Base-by-base conservation (phyloP, 2,113 vertebrate species). In the human region DNA sequence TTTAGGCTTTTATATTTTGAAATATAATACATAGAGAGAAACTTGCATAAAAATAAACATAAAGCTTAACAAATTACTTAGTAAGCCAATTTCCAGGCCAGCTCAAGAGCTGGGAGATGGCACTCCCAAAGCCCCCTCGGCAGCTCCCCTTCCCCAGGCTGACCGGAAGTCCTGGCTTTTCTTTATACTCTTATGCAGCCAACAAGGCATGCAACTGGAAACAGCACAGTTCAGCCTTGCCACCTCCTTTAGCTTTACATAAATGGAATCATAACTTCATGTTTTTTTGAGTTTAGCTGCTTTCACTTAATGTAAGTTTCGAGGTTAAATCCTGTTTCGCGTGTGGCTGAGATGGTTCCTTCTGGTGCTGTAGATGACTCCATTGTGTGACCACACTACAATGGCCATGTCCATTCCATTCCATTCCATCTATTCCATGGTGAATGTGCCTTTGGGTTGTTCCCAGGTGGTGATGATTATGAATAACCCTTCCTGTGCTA, bases 391-490 rank as follows among this genome's bases (percentile, higher is more conserved):
- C n/a, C 43, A 40, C 27, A 14, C 7, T 6, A 22, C 2, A 11
- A 4, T 0, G 13, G 3, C 0, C 35, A 2, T 1, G 0, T n/a
- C 11, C 13, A 0, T 23, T 6, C 59, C 52, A 2, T 32, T 64
- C 27, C 61, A 64, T 32, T 32, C 12, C 61, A 64, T n/a, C 18
- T 10, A 0, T 18, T 5, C 50, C 59, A 5, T 22, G 6, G 3
- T 3, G 8, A 17, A 27, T 10, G 12, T 83, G 18, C 10, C 3
- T 32, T 22, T 16, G 70, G 4, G 43, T 35, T n/a, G 9, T 55
- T 89, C 27, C 30, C 68, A 55, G n/a, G 30, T 14, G 27, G 11
- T 52, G 8, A 3, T 27, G 11, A 10, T 43, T 52, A 59, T 0
- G 0, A 50, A 64, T 8, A 40, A 59, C 38, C 20, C 45, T 91